Conservation (phyloP, 2,113 vertebrate genomes). For the Sorex fumeus region DNA sequence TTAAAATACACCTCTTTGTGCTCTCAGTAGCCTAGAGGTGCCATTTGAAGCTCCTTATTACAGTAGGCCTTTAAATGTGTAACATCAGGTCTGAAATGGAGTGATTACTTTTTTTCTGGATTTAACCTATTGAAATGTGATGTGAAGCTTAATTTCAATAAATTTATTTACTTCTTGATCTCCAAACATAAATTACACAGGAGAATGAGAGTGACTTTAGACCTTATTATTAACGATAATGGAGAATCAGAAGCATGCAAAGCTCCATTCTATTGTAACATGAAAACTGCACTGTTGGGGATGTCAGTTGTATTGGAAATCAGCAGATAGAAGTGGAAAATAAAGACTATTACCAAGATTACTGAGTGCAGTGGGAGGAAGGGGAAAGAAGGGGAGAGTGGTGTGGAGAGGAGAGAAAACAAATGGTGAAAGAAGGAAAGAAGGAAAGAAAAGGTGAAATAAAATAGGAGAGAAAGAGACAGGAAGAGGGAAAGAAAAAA, state of each 20-base stretch:
- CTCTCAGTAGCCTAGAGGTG: not conserved
- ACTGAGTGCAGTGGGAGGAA: too few relatives aligned
- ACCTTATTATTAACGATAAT: constrained; percentile 51
- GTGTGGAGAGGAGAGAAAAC: rapidly evolving
- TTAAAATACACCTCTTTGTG: too few relatives aligned
- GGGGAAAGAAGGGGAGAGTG: too few relatives aligned
- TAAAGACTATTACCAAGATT: not conserved
- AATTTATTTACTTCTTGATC: constrained; percentile 27
- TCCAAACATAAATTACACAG: not conserved
- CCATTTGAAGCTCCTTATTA: not conserved
- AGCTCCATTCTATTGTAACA: not conserved
- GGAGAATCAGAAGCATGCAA: not conserved
- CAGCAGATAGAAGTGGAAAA: not conserved
- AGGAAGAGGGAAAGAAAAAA: not conserved
- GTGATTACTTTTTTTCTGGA: not conserved
- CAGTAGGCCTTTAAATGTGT: not conserved
- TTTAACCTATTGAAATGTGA: not conserved
- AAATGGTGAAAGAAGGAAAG: rapidly evolving
- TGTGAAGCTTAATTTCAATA: not conserved
- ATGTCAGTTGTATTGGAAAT: not conserved
- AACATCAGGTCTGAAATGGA: not conserved
- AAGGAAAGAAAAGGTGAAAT: rapidly evolving
- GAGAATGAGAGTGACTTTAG: constrained; percentile 39
- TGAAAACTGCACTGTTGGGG: constrained; percentile 26
- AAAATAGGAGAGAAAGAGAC: rapidly evolving